Percentiles rank a stretch among this genome's conserved stretches.
Evolutionary conservation across 2,888 invertebrate species (phyloP).

Genomic region (Trilocha varians): DNA sequence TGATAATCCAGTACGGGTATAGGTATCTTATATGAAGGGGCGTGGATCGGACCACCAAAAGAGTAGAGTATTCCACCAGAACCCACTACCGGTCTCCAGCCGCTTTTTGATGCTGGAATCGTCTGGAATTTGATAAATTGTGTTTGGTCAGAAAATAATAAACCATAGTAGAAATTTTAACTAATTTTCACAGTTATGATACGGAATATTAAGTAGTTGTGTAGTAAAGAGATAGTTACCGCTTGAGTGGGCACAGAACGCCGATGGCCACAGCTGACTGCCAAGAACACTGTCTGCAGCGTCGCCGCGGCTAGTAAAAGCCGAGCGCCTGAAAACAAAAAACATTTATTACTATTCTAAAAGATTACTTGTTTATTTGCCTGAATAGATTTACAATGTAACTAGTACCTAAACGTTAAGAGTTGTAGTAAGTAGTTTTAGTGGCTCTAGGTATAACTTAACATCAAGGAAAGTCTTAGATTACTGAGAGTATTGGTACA

Average conservation of each 20-base stretch:
- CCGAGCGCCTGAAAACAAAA: conserved; percentile 33
- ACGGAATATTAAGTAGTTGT: not conserved
- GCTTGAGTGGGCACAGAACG: conserved; percentile 48
- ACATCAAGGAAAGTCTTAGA: too few relatives aligned
- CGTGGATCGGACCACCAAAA: conserved; percentile 46
- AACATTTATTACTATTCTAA: not conserved
- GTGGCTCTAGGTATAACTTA: too few relatives aligned
- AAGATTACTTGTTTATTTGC: too few relatives aligned
- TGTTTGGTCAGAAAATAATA: not conserved
- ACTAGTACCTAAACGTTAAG: too few relatives aligned
- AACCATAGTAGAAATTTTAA: too few relatives aligned
- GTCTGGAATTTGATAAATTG: conserved; percentile 37
- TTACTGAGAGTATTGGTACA: too few relatives aligned
- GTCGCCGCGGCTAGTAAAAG: conserved; percentile 40
- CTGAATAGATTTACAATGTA: too few relatives aligned
- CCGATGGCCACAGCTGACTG: conserved; percentile 36
- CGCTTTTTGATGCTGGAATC: conserved; percentile 69
- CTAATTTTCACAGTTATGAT: too few relatives aligned
- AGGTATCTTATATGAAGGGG: conserved; percentile 51
- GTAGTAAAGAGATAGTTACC: conserved; percentile 20
- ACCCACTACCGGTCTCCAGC: conserved; percentile 76
- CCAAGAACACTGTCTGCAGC: conserved; percentile 33
- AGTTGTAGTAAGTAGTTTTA: too few relatives aligned
- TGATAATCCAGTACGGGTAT: conserved; percentile 47
- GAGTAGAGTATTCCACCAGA: conserved; percentile 49